Conservation (phyloP, 1,140 invertebrate genomes). For the Lutraria rhynchaena region DNA sequence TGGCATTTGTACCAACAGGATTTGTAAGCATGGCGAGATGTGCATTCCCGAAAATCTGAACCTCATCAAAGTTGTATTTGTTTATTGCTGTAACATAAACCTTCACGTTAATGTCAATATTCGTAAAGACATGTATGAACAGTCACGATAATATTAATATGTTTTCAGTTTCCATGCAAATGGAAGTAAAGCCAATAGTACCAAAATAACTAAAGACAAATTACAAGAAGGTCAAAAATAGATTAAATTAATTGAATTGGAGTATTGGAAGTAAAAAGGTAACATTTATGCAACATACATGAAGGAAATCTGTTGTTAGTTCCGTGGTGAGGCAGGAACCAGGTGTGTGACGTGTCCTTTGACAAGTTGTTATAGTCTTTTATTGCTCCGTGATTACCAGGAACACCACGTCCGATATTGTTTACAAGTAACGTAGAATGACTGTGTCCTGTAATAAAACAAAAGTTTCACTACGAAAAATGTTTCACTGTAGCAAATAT, state of each 20-base stretch:
- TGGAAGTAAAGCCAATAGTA: no score
- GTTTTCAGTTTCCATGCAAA: no score
- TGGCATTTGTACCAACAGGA: slow-evolving; percentile 60
- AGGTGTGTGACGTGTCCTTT: slow-evolving; percentile 67
- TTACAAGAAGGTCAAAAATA: no score
- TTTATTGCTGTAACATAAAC: slow-evolving; percentile 53
- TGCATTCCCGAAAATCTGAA: slow-evolving; percentile 73
- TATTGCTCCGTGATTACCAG: slow-evolving; percentile 61
- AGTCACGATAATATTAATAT: no score
- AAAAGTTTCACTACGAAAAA: no score
- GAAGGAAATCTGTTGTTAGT: slow-evolving; percentile 54
- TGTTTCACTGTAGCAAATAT: no score
- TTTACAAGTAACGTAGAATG: slow-evolving; percentile 73
- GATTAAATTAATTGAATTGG: no score
- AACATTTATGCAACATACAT: no score
- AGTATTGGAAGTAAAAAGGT: no score
- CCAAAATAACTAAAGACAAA: no score
- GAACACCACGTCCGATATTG: slow-evolving; percentile 70
- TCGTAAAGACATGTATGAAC: no score
- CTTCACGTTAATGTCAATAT: no score
- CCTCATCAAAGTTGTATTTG: slow-evolving; percentile 71
- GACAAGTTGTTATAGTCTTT: slow-evolving; percentile 63
- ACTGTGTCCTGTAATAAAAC: slow-evolving; percentile 62
- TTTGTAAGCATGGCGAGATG: slow-evolving; percentile 73
- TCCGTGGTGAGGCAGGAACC: slow-evolving; percentile 74